Conservation (phyloP, 1,140 invertebrate genomes). For the Hyles vespertilio region DNA sequence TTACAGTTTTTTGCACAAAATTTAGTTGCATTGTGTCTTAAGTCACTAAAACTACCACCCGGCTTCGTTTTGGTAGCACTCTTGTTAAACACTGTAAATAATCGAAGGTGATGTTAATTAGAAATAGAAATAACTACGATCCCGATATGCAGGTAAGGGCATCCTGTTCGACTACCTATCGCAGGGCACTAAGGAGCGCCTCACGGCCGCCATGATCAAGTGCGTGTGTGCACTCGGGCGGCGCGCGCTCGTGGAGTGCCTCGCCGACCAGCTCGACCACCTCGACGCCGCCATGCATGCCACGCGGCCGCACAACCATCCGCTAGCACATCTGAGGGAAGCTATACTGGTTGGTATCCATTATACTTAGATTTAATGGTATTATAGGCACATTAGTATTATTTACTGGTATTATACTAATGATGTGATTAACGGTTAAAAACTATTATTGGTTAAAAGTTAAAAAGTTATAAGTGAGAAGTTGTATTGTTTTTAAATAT, state of each 20-base stretch:
- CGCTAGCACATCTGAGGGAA: slow-evolving; percentile 46
- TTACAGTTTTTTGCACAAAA: no score
- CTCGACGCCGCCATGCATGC: slow-evolving; percentile 48
- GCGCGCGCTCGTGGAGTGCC: slow-evolving; percentile 50
- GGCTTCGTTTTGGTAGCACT: no score
- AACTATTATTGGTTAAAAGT: no score
- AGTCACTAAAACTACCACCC: no score
- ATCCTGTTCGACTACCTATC: slow-evolving; percentile 68
- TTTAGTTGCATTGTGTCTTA: no score
- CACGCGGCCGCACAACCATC: slow-evolving; percentile 21
- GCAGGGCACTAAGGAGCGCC: slow-evolving; percentile 61
- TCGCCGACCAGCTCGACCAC: slow-evolving; percentile 55
- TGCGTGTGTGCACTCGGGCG: slow-evolving; percentile 65
- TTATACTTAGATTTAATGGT: not conserved
- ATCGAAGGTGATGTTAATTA: not conserved
- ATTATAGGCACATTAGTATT: no score
- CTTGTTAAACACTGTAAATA: slow-evolving; percentile 7
- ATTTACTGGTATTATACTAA: no score
- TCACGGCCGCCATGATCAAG: slow-evolving; percentile 66
- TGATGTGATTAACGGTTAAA: no score
- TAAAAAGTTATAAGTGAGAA: no score
- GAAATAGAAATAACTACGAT: slow-evolving; percentile 1
- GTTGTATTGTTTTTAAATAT: no score
- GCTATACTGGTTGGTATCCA: slow-evolving; percentile 52
- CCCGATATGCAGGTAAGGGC: slow-evolving; percentile 55